phyloP scores from a whole-genome alignment of 2,888 invertebrate genomes.

The Microctonus brassicae region DNA sequence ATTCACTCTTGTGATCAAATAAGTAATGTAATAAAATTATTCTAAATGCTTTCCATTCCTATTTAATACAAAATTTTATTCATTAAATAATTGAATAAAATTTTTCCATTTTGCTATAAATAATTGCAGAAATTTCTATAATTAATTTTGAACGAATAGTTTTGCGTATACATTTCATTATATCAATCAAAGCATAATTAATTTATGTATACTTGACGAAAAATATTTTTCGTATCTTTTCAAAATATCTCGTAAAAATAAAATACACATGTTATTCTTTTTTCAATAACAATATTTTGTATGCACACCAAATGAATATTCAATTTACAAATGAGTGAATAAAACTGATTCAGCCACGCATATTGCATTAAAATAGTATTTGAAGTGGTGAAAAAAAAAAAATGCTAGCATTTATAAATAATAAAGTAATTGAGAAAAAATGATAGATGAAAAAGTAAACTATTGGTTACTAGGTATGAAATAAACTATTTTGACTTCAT shows the following conservation, averaged over 20 bases:
- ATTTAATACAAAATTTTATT: background rate
- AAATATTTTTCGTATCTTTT: background rate
- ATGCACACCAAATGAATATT: slow-evolving; percentile 4
- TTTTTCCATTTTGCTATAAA: background rate
- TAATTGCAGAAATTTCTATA: background rate
- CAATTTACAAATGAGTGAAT: slow-evolving; percentile 24
- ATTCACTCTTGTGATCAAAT: background rate
- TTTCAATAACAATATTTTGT: slow-evolving; percentile 21
- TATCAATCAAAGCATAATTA: background rate
- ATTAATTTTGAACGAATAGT: background rate
- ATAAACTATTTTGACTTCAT: background rate
- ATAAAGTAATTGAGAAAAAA: background rate
- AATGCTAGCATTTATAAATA: background rate
- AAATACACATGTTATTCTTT: background rate
- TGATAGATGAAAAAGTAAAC: background rate
- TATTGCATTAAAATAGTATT: background rate
- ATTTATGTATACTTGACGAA: background rate
- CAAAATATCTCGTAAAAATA: background rate
- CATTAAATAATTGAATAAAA: background rate
- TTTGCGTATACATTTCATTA: background rate
- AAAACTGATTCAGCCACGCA: background rate
- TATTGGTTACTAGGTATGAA: background rate
- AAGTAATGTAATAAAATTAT: no score
- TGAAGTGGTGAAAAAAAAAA: background rate
- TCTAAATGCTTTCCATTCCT: background rate